Conservation (phyloP, 1,140 invertebrate genomes). For the Dysdera silvatica region DNA sequence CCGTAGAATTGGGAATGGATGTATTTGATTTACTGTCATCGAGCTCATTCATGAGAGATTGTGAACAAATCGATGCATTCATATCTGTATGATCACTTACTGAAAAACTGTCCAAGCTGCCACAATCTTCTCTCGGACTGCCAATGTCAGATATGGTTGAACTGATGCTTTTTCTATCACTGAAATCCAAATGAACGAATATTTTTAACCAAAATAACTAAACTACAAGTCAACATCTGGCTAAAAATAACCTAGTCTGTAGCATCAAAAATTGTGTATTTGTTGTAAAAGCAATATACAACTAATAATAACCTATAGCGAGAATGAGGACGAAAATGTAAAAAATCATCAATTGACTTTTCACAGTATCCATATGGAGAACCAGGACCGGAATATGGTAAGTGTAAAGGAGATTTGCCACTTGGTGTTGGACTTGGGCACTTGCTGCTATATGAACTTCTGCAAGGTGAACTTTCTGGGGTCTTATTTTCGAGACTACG, state of each 20-base stretch:
- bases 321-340: too few relatives aligned
- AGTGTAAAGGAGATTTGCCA: slow-evolving; percentile 15
- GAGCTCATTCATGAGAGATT: slow-evolving; percentile 9
- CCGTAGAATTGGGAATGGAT: not conserved
- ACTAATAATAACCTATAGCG: too few relatives aligned
- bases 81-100: slow-evolving; percentile 25
- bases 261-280: too few relatives aligned
- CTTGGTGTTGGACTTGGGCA: slow-evolving; percentile 27
- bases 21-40: not conserved
- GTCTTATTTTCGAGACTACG: slow-evolving; percentile 57
- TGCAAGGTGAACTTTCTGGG: slow-evolving; percentile 27
- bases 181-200: too few relatives aligned
- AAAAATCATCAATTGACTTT: slow-evolving; percentile 11
- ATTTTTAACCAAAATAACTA: too few relatives aligned
- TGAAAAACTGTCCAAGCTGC: slow-evolving; percentile 29
- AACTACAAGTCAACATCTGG: too few relatives aligned
- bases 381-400: not conserved
- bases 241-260: too few relatives aligned
- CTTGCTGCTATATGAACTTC: slow-evolving; percentile 24
- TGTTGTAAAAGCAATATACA: too few relatives aligned
- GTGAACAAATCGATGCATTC: slow-evolving; percentile 20
- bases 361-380: slow-evolving; percentile 7
- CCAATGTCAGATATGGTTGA: slow-evolving; percentile 30
- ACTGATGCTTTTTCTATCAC: slow-evolving; percentile 25
- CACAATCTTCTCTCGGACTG: slow-evolving; percentile 27